Evolutionary conservation across 2,797 vertebrate species (phyloP).

Genomic region (Notoglanidium macrostoma): DNA sequence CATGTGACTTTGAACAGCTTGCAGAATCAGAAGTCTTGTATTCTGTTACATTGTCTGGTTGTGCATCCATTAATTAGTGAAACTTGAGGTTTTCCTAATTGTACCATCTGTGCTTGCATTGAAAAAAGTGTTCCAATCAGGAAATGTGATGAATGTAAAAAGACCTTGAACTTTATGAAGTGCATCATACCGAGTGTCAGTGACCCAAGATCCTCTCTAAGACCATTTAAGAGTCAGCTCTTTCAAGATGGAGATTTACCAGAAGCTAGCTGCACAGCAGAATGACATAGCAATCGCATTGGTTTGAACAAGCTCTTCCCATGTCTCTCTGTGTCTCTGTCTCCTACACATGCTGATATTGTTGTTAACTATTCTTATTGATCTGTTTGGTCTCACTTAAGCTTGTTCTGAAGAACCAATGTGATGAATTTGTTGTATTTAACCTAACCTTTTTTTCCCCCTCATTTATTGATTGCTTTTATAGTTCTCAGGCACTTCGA

Average conservation of each 20-base stretch:
- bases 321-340: background rate
- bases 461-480: background rate
- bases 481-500: background rate
- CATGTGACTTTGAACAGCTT: constrained; percentile 21
- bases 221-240: background rate
- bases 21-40: background rate
- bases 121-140: background rate
- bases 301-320: background rate
- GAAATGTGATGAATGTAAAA: background rate
- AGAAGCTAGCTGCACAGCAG: background rate
- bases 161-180: background rate
- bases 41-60: constrained; percentile 35
- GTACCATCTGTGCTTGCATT: constrained; percentile 22
- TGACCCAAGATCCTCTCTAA: background rate
- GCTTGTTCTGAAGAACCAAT: background rate
- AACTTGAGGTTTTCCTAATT: constrained; percentile 11
- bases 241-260: background rate
- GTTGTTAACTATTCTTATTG: background rate
- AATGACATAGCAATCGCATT: background rate
- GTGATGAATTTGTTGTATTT: constrained; percentile 1
- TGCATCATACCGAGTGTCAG: background rate
- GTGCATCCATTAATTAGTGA: constrained; percentile 39
- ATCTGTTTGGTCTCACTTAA: background rate
- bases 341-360: background rate
- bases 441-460: background rate